Base-by-base conservation (phyloP, 2,888 invertebrate species). In the Drosophila fulvimacula region DNA sequence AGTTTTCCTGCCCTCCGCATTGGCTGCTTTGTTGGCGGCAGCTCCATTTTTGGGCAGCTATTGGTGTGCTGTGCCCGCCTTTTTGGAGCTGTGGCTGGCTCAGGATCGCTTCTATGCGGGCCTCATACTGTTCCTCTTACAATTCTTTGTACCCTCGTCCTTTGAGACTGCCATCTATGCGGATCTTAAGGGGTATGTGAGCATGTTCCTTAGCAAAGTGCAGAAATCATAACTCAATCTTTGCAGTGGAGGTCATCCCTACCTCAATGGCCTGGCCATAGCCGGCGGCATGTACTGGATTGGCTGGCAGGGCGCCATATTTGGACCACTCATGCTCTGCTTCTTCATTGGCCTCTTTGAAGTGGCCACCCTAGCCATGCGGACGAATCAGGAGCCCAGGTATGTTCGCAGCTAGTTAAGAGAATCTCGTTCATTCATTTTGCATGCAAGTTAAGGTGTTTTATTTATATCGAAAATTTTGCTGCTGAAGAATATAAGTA, bases 211-310 rank as follows among this genome's bases (percentile, higher is more conserved):
- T 2, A 51, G 6, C 21, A 15, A 21, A 19, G 0, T n/a, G 19
- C 15, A 9, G 7, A 32, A 10, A 51, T 51, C 9, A n/a, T 21
- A 21, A 5, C 1, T 19, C 0, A 15, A 34, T 21, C 21, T 0
- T 51, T 51, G 9, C 89, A 97, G 98, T 63, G 96, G 97, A 24
- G 98, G 98, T 3, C 99, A 99, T 93, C 99, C 99, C 0, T 99
- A 99, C 93, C 94, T 99, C 72, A 99, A 99, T 10, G 99, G 98
- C 38, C 93, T 99, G 60, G 97, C 99, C 3, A 98, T 99, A 90
- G 99, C 98, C 19, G 99, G 99, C 13, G 99, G 99, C 51, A 97
- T 99, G 90, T 98, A 98, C 93, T 99, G 98, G 94, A 94, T 99
- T 79, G 99, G 99, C 0, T 96, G 98, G 63, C 98, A 99, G 93